Evolutionary conservation across 2,797 vertebrate species (phyloP).

Genomic region (Miichthys miiuy): DNA sequence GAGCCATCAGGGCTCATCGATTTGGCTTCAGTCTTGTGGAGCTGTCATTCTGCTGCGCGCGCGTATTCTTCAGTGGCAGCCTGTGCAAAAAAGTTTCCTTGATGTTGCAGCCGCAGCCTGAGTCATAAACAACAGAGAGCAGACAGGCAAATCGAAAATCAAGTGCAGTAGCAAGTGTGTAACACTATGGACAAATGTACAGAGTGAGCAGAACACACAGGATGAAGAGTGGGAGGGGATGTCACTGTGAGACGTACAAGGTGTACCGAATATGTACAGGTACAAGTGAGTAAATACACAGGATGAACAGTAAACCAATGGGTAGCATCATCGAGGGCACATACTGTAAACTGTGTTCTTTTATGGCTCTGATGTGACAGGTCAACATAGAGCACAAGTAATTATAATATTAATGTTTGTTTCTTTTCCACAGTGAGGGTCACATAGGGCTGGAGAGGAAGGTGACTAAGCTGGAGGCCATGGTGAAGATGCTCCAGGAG

Average conservation of each 20-base stretch:
- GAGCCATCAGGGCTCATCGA: too few relatives aligned
- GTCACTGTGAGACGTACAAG: neutral
- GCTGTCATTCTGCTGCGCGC: too few relatives aligned
- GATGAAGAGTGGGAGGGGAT: neutral
- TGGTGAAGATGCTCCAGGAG: slow-evolving; percentile 98
- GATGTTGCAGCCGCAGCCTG: too few relatives aligned
- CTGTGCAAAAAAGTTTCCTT: too few relatives aligned
- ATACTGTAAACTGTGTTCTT: neutral
- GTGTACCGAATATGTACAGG: neutral
- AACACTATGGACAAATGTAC: neutral
- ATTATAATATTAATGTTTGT: neutral
- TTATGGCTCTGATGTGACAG: neutral
- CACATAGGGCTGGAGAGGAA: slow-evolving; percentile 94
- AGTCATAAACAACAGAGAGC: too few relatives aligned
- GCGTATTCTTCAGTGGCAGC: too few relatives aligned
- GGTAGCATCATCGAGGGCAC: too few relatives aligned
- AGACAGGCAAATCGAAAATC: too few relatives aligned
- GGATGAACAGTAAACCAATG: neutral
- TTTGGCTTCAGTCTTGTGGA: too few relatives aligned
- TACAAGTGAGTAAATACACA: neutral
- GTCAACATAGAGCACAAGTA: neutral
- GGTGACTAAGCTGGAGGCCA: slow-evolving; percentile 95
- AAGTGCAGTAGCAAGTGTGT: neutral
- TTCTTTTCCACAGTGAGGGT: slow-evolving; percentile 87
- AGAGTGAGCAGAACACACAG: neutral